These are phyloP conservation scores for Alectoris magna DNA, from an alignment of 2,797 vertebrate species.

Conservation along the genomic window DNA sequence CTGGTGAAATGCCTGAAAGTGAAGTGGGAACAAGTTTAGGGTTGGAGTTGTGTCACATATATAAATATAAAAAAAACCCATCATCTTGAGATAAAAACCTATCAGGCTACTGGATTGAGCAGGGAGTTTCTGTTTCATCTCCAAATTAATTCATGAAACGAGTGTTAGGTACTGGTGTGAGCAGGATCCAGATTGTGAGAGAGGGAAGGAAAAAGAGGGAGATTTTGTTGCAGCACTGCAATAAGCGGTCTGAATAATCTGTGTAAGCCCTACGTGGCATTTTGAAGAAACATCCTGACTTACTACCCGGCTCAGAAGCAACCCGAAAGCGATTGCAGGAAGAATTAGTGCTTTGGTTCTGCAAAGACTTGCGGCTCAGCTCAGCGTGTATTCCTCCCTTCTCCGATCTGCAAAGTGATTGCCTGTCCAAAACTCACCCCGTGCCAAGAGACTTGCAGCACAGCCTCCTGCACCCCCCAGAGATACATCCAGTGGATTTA, in stretches of 20 bases:
- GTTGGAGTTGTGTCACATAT: not conserved
- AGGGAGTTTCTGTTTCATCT: not conserved
- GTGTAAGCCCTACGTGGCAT: not conserved
- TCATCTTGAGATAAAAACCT: not conserved
- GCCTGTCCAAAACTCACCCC: not conserved
- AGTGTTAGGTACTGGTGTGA: not conserved
- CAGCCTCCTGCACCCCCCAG: not conserved
- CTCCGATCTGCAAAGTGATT: not conserved
- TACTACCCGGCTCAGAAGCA: not conserved
- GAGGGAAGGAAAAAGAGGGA: not conserved
- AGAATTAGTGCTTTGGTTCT: fast-evolving
- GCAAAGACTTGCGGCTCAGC: not conserved
- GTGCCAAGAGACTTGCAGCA: not conserved
- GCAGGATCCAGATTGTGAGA: not conserved
- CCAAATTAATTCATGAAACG: not conserved
- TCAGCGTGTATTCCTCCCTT: not conserved
- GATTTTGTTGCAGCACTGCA: not conserved
- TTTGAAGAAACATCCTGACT: fast-evolving
- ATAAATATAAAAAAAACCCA: not conserved
- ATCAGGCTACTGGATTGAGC: not conserved
- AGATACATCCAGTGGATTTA: not conserved
- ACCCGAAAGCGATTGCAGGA: not conserved
- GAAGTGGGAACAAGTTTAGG: not conserved
- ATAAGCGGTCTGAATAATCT: not conserved
- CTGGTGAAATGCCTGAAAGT: not conserved